Evolutionary conservation across 2,888 invertebrate species (phyloP).

Genomic region (Schrankia costaestrigalis): DNA sequence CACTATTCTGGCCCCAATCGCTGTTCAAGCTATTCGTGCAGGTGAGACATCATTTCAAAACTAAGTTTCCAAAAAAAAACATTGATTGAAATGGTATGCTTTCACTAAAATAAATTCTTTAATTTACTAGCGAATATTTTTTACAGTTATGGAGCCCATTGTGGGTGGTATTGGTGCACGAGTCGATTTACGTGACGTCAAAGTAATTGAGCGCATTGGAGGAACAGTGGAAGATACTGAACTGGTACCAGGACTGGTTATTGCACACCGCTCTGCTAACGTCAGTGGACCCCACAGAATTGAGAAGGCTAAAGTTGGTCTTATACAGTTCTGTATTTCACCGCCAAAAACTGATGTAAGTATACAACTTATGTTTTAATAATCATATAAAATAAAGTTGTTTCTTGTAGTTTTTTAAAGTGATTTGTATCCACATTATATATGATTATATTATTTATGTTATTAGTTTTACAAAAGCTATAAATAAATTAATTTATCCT

Average conservation of each 20-base stretch:
- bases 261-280: constrained; percentile 93
- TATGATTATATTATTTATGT: neutral
- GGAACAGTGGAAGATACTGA: constrained; percentile 99
- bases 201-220: constrained; percentile 97
- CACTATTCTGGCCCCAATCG: constrained; percentile 95
- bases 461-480: neutral
- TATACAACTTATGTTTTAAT: constrained; percentile 15
- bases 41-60: constrained; percentile 74
- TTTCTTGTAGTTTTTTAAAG: neutral
- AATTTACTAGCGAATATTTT: neutral
- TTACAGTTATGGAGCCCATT: constrained; percentile 74
- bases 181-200: constrained; percentile 97
- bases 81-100: neutral
- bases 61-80: neutral
- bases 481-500: too few relatives aligned
- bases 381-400: neutral
- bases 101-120: too few relatives aligned
- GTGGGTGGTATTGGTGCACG: constrained; percentile 83
- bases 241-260: constrained; percentile 96
- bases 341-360: constrained; percentile 98
- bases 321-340: constrained; percentile 99
- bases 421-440: neutral
- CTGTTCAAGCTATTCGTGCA: constrained; percentile 97
- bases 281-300: constrained; percentile 95
- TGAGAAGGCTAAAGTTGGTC: constrained; percentile 98